Base-by-base conservation (phyloP, 2,888 invertebrate species). In the Smittia sp. region DNA sequence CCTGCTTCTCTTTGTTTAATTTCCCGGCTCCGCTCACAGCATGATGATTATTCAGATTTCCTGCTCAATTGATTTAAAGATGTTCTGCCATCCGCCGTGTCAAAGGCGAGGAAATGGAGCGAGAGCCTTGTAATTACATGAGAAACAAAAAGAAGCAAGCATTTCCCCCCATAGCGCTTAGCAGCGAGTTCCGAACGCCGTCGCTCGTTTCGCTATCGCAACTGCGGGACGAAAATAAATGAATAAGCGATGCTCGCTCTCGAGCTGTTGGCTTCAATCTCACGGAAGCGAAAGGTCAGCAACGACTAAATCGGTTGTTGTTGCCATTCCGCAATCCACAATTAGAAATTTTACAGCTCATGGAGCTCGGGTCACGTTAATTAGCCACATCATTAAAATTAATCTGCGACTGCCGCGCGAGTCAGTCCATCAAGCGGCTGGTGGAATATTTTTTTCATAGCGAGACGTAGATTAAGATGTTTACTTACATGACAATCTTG, bases 1-100 rank as follows among this genome's bases (percentile, higher is more conserved):
- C 18, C 22, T 18, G 22, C 7, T 58, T 58, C 22, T 18, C 6
- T 22, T 58, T 46, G 2, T n/a, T 58, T 22, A 58, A 7, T 58
- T 46, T 32, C 9, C 46, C 15, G 15, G 46, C 46, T 46, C 46
- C 11, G 4, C 22, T 22, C 58, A 13, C 58, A 20, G 58, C 22
- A 7, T 58, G 22, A 58, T 22, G 58, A 58, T 63, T 63, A 24
- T 63, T 63, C 63, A 63, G 58, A 58, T 58, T 63, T 63, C 27
- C 18, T 22, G 58, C 58, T 63, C 63, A 63, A 63, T 63, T 63
- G 63, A 63, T 63, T 63, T 63, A 63, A 63, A 63, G 63, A 63
- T 11, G 25, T 63, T 63, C 22, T 22, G 25, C 27, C 63, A 63
- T 13, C 27, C 27, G n/a, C 13, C 27, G 63, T 63, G 24, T 27